Evolutionary conservation across 2,888 invertebrate species (phyloP), one percentile per base, ranked within the genome.

Genomic region (Hybos culiciformis): DNA sequence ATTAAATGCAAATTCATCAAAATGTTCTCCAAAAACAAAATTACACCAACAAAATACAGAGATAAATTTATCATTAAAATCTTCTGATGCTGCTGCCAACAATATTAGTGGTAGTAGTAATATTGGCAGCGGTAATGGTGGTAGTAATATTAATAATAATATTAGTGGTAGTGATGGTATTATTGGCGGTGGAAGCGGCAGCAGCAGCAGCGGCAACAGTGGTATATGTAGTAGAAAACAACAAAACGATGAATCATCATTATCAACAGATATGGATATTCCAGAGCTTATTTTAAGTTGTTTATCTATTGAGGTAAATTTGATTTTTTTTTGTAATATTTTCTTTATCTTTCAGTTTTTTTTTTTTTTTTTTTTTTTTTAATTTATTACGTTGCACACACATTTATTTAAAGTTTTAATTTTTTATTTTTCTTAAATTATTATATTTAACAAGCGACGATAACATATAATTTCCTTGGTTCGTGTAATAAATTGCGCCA

Each of bases 241-340:
- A n/a, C 12, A 5, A 41, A 47, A 46, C 44, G 59, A 58, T 61
- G 63, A 64, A 55, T 61, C 61, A 60, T 58, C 59, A 49, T 61
- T 60, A 60, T 58, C 59, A 49, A 53, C 56, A 46, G 66, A 63
- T 56, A 59, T 68, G 21, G 59, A 68, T 61, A 67, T 72, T 65
- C 70, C 70, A 56, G 66, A 67, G 61, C 74, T 73, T 68, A 74
- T 83, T 71, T 79, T 78, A 73, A 75, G 80, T 72, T 81, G 81
- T 74, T 75, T 83, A 63, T 79, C 82, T 63, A 77, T 83, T 71
- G 73, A 78, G 80, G 83, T 83, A 78, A 75, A 72, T 70, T 46
- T 45, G 50, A 39, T n/a, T n/a, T n/a, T n/a, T n/a, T n/a, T n/a
- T n/a, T n/a, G 32, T 41, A 15, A 12, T 34, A 21, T 9, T 19